Conservation (phyloP, 2,113 vertebrate genomes). For the Nycticryphes semicollaris region DNA sequence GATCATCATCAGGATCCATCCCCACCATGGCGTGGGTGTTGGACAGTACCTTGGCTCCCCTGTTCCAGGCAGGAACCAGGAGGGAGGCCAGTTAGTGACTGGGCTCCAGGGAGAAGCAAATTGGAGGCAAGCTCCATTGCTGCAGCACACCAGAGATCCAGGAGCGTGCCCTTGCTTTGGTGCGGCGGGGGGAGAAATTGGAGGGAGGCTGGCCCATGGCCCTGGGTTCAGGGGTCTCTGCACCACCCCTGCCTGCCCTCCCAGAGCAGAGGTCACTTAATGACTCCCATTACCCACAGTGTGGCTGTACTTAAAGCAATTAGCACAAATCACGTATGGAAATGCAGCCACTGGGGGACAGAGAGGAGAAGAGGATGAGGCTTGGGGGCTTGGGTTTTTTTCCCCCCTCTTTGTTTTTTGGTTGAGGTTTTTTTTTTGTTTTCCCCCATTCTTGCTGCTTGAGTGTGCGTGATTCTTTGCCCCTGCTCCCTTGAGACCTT, state of each 20-base stretch:
- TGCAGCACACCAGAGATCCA: accelerated
- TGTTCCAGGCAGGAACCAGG: not conserved
- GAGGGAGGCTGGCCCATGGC: not conserved
- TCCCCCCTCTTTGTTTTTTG: not conserved
- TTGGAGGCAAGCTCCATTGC: not conserved
- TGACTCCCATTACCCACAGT: not conserved
- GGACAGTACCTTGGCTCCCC: not conserved
- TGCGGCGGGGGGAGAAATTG: too few relatives aligned
- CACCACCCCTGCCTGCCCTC: not conserved
- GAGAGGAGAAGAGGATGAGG: not conserved
- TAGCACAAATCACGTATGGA: not conserved
- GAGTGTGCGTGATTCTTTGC: not conserved
- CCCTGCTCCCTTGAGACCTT: not conserved
- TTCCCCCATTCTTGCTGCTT: not conserved
- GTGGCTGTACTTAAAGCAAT: not conserved
- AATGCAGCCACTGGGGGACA: not conserved
- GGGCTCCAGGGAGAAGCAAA: not conserved
- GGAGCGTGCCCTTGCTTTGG: not conserved
- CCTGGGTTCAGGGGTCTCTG: accelerated
- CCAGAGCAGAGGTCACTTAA: not conserved
- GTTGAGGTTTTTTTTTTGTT: not conserved
- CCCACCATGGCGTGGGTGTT: accelerated
- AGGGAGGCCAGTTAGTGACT: not conserved
- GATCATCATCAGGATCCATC: not conserved
- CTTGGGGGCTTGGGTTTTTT: not conserved